Percentiles rank a stretch among this genome's conserved stretches.
These are phyloP conservation scores for Strix uralensis DNA, from an alignment of 2,113 vertebrate species.

Conservation along the genomic window DNA sequence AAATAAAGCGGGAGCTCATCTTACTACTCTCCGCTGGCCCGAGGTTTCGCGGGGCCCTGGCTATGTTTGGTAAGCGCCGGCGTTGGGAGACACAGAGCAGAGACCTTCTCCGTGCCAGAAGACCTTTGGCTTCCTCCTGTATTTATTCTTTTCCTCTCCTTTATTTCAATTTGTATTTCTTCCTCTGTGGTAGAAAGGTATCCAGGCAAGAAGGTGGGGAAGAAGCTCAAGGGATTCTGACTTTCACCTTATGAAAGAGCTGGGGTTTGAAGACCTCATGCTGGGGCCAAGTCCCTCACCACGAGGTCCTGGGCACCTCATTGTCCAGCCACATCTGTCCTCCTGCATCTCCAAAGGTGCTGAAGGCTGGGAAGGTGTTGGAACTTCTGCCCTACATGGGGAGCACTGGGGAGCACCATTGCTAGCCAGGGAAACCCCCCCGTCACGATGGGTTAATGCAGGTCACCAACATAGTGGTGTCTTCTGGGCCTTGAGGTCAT, in stretches of 20 bases:
- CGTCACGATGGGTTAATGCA: neutral
- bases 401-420: neutral
- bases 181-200: neutral
- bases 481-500: neutral
- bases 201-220: neutral
- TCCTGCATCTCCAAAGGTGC: neutral
- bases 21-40: conserved; percentile 15
- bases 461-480: rapidly evolving
- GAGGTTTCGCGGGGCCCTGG: conserved; percentile 50
- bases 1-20: conserved; percentile 75
- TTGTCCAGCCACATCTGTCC: rapidly evolving
- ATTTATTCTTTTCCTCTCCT: neutral
- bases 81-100: neutral
- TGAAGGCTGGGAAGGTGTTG: neutral
- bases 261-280: conserved; percentile 22
- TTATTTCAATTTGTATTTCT: neutral
- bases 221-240: conserved; percentile 66
- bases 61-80: conserved; percentile 64
- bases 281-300: neutral
- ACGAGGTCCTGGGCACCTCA: rapidly evolving
- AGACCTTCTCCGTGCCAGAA: neutral
- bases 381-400: neutral
- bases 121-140: neutral
- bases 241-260: conserved; percentile 74
- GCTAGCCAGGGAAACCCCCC: rapidly evolving